Evolutionary conservation across 2,113 vertebrate species (phyloP), one percentile per base, ranked within the genome.

Genomic region (Tachysurus fulvidraco): DNA sequence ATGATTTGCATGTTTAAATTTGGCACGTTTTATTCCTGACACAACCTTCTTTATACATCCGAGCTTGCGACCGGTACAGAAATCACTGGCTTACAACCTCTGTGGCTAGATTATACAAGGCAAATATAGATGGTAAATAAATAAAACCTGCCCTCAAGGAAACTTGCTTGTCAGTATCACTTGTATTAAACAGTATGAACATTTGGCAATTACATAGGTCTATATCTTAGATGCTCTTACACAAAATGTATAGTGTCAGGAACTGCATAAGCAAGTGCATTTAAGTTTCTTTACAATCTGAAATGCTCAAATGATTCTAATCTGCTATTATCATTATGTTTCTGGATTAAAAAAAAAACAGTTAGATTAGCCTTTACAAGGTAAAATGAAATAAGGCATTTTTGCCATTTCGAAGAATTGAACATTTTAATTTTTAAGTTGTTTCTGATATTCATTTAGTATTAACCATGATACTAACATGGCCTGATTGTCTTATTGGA

Each of bases 401-500:
- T 8, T 64, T 64, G n/a, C 5, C 60, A n/a, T n/a, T 69, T 69
- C 16, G 65, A 14, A 69, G 1, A 69, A 28, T 25, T 65, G 64
- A 30, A 30, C 14, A 69, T 17, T 19, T 30, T 36, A 5, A 41
- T 19, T 9, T 19, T 17, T 1, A 65, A 65, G 64, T 19, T 4
- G 41, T 71, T 44, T 2, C 17, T 41, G 36, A 71, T 44, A 41
- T 71, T 71, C 41, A 17, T 41, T 71, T 57, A 46, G 54, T 36
- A 74, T 84, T 84, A 44, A 52, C 69, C 84, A 88, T 91, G 67
- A 78, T 81, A 88, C 88, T 91, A 6, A 1, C 11, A 23, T 93
- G 88, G 89, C 91, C 88, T 91, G 93, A 60, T 44, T 92, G 50
- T 91, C 85, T 30, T 89, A 90, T 92, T 83, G 88, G 88, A 92